Evolutionary conservation across 2,888 invertebrate species (phyloP), one percentile per base, ranked within the genome.

Genomic region (Callyntrura guangdongensis): DNA sequence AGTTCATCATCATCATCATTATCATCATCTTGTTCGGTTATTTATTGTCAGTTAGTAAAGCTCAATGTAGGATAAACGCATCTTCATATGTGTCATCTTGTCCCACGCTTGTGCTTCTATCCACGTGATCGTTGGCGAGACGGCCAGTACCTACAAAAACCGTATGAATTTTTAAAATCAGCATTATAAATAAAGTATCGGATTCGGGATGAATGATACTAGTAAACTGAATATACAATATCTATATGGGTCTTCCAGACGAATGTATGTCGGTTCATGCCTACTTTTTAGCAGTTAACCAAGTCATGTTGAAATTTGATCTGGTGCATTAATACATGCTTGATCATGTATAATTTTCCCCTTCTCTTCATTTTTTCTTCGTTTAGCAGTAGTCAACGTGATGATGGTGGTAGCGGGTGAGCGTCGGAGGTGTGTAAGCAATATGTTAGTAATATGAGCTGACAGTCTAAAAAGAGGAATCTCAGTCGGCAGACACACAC

Each of bases 371-470:
- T 84, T 49, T 49, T 49, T 36, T 11, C 81, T 47, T 49, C 59
- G 59, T 83, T 81, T 77, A 47, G 88, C n/a, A 45, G 59, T 74
- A 83, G 83, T 72, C 72, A 74, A 22, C 22, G 64, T 47, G 72
- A 45, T 64, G 49, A 49, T 69, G 56, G 67, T 25, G 64, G 36
- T 74, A 45, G 83, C 61, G 81, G 61, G 61, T 59, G 83, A 83
- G 59, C 64, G 83, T 25, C 20, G 59, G 67, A 83, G 81, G 81
- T 81, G 81, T 81, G 81, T 81, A 84, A 84, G 74, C 72, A 72
- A 85, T 74, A 85, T 72, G 72, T 85, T 74, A 83, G 92, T 91
- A 91, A 93, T 92, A 91, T 86, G 91, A 93, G 91, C 87, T 86
- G 91, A 92, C 90, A 92, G 83, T 89, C 91, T 81, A 11, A 59